These are phyloP conservation scores for Plusia festucae DNA, from an alignment of 2,888 invertebrate species.

Conservation along the genomic window DNA sequence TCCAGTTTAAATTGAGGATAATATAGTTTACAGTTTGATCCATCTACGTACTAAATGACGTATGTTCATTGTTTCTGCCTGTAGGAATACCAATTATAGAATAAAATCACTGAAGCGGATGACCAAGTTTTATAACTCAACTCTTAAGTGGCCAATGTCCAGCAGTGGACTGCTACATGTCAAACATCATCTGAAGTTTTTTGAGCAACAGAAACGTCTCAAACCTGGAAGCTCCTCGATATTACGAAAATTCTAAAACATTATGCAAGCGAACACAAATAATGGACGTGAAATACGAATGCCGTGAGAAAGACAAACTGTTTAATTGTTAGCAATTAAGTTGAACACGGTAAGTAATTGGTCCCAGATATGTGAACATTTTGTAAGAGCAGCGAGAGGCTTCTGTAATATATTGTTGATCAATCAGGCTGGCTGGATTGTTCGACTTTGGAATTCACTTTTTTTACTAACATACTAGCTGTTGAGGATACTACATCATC, in stretches of 20 bases:
- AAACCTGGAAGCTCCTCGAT: neutral
- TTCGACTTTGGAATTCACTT: neutral
- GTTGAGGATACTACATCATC: too few relatives aligned
- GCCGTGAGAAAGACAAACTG: slow-evolving; percentile 56
- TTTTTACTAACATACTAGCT: too few relatives aligned
- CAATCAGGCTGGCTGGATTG: neutral
- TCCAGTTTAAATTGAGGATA: neutral
- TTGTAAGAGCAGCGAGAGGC: slow-evolving; percentile 30
- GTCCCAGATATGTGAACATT: slow-evolving; percentile 44
- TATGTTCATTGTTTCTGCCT: too few relatives aligned
- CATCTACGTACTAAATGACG: too few relatives aligned
- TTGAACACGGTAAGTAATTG: slow-evolving; percentile 53
- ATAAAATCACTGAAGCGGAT: too few relatives aligned
- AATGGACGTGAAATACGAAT: slow-evolving; percentile 42
- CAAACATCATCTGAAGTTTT: too few relatives aligned
- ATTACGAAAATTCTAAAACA: slow-evolving; percentile 17
- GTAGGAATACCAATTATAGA: too few relatives aligned
- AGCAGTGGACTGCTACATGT: too few relatives aligned
- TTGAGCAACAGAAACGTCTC: too few relatives aligned
- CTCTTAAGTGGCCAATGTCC: too few relatives aligned
- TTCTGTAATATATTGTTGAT: neutral
- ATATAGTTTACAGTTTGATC: too few relatives aligned
- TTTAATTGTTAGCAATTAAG: slow-evolving; percentile 52
- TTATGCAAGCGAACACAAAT: slow-evolving; percentile 45
- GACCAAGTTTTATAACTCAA: too few relatives aligned